phyloP scores from a whole-genome alignment of 1,140 invertebrate species.

The Drosophila littoralis region DNA sequence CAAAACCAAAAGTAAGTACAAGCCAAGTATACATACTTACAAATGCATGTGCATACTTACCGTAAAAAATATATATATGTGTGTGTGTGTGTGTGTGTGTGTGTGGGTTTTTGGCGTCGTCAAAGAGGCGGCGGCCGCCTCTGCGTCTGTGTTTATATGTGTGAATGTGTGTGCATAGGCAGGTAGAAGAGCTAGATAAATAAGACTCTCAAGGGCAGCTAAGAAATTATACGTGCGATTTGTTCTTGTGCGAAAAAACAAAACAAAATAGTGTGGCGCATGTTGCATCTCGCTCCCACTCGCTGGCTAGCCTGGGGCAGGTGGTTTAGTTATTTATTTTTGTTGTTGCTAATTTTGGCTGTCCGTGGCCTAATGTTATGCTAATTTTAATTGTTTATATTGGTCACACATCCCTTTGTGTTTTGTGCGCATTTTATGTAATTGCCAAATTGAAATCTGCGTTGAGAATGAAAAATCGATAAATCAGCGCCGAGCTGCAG shows the following conservation, averaged over 20 bases:
- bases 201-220: constrained; percentile 73
- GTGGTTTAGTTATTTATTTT: constrained; percentile 39
- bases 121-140: constrained; percentile 40
- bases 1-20: constrained; percentile 61
- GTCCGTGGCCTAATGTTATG: constrained; percentile 35
- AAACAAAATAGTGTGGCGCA: constrained; percentile 12
- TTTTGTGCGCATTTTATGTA: constrained; percentile 61
- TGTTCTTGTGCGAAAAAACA: constrained; percentile 52
- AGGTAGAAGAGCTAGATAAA: constrained; percentile 65
- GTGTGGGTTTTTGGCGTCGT: constrained; percentile 62
- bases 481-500: constrained; percentile 80
- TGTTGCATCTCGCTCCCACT: background rate
- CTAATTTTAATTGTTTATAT: constrained; percentile 57
- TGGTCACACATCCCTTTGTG: constrained; percentile 6
- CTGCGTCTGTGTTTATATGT: constrained; percentile 36
- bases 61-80: constrained; percentile 23
- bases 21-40: constrained; percentile 62
- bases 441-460: constrained; percentile 47
- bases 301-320: constrained; percentile 20
- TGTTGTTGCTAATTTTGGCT: constrained; percentile 39
- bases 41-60: constrained; percentile 34
- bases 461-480: constrained; percentile 69
- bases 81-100: constrained; percentile 9
- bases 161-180: constrained; percentile 46
- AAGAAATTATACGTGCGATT: constrained; percentile 58